phyloP scores from a whole-genome alignment of 2,113 vertebrate genomes.

The Macquaria australasica region DNA sequence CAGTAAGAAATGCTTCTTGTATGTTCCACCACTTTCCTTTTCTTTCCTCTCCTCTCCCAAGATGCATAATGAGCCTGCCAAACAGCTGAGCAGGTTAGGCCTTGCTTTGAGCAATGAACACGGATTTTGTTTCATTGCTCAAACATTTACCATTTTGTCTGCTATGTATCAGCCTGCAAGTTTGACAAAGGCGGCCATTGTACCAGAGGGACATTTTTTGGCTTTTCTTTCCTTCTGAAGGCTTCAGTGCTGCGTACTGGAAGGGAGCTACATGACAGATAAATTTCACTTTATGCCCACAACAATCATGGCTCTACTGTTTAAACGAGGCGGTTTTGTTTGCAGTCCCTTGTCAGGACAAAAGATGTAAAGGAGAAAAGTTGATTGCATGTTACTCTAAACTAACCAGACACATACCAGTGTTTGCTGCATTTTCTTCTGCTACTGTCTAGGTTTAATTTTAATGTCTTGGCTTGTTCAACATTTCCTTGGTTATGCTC shows the following conservation, averaged over 20 bases:
- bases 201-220: slow-evolving; percentile 62
- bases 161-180: slow-evolving; percentile 63
- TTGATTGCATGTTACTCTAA: slow-evolving; percentile 73
- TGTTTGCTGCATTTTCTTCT: slow-evolving; percentile 49
- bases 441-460: slow-evolving; percentile 64
- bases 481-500: slow-evolving; percentile 31
- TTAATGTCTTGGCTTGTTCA: slow-evolving; percentile 65
- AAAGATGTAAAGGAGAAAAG: slow-evolving; percentile 62
- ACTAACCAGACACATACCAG: slow-evolving; percentile 49
- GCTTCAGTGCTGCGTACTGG: slow-evolving; percentile 40
- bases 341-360: slow-evolving; percentile 49
- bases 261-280: slow-evolving; percentile 61
- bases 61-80: slow-evolving; percentile 51
- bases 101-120: slow-evolving; percentile 52
- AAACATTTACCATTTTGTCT: slow-evolving; percentile 78
- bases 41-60: slow-evolving; percentile 40
- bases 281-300: slow-evolving; percentile 69
- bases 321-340: slow-evolving; percentile 62
- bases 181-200: slow-evolving; percentile 78
- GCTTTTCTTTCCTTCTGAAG: slow-evolving; percentile 61
- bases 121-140: slow-evolving; percentile 73
- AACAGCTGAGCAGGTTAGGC: slow-evolving; percentile 64
- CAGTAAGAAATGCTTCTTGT: slow-evolving; percentile 31
- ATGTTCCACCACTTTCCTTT: slow-evolving; percentile 32
- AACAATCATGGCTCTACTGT: slow-evolving; percentile 70